Percentiles rank a stretch among this genome's conserved stretches.
phyloP scores from a whole-genome alignment of 1,140 invertebrate species.

The Drosophila willistoni region DNA sequence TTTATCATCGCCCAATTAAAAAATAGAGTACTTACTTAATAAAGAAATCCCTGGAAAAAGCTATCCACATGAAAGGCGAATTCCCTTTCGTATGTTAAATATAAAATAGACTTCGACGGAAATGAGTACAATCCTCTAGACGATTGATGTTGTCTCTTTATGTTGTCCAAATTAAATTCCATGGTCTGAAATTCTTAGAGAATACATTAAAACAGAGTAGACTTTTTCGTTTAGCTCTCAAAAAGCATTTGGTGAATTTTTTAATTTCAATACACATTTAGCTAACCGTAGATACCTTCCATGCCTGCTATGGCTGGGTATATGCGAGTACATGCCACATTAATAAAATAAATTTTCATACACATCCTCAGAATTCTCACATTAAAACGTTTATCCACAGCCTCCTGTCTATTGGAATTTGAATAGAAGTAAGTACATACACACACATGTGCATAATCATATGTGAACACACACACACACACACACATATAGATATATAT shows the following conservation, averaged over 20 bases:
- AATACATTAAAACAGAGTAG: not conserved
- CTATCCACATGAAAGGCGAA: too few relatives aligned
- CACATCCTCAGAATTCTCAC: constrained; percentile 1
- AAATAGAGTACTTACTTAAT: too few relatives aligned
- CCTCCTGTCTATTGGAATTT: constrained; percentile 28
- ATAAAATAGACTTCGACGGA: too few relatives aligned
- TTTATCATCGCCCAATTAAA: too few relatives aligned
- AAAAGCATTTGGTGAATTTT: constrained; percentile 7
- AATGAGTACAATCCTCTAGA: too few relatives aligned
- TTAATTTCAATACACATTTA: not conserved
- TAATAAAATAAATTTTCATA: constrained; percentile 8
- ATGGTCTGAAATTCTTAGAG: not conserved
- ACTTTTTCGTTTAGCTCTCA: not conserved
- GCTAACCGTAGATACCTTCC: not conserved
- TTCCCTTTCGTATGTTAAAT: too few relatives aligned
- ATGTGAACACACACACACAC: not conserved
- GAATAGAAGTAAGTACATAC: constrained; percentile 27
- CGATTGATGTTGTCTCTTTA: not conserved
- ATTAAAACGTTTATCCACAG: constrained; percentile 8
- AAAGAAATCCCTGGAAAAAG: too few relatives aligned
- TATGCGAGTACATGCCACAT: not conserved
- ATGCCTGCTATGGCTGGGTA: not conserved
- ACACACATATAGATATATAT: constrained; percentile 9
- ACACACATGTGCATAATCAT: not conserved
- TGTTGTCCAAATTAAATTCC: not conserved